These are phyloP conservation scores for Hemibagrus wyckioides DNA, from an alignment of 2,113 vertebrate genomes.

Conservation along the genomic window DNA sequence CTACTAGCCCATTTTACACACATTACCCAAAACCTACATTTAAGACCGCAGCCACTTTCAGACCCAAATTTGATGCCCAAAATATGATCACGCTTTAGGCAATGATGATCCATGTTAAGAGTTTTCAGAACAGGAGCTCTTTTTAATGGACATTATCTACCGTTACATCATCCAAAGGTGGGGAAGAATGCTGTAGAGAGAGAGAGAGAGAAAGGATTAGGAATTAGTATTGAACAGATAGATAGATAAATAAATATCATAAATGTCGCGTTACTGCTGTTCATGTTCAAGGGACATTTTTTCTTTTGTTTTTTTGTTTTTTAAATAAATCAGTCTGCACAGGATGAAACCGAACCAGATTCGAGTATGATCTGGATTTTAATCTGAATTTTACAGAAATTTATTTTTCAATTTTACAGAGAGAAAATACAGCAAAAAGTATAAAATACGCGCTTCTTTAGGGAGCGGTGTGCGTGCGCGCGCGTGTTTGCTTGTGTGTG, in stretches of 20 bases:
- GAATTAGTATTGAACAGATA: not conserved
- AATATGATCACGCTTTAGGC: conserved; percentile 20
- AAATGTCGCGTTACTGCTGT: too few species aligned
- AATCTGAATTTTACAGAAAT: not conserved
- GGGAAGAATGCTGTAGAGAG: not conserved
- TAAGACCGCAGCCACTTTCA: not conserved
- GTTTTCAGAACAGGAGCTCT: not conserved
- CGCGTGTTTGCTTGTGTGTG: not conserved
- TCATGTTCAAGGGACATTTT: not conserved
- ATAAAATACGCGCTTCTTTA: not conserved
- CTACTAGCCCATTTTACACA: conserved; percentile 9
- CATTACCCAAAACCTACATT: not conserved
- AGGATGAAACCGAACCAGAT: not conserved
- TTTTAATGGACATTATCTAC: not conserved
- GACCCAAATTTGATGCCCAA: conserved; percentile 17
- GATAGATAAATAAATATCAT: not conserved
- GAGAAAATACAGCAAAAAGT: not conserved
- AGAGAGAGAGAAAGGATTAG: not conserved
- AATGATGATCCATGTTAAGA: too few species aligned
- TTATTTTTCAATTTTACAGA: not conserved
- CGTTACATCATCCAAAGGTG: not conserved
- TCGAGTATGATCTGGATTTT: not conserved
- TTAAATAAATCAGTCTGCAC: not conserved
- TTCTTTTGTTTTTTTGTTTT: too few species aligned
- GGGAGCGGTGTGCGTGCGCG: not conserved